phyloP scores from a whole-genome alignment of 2,113 vertebrate species.

The Phaethon lepturus region DNA sequence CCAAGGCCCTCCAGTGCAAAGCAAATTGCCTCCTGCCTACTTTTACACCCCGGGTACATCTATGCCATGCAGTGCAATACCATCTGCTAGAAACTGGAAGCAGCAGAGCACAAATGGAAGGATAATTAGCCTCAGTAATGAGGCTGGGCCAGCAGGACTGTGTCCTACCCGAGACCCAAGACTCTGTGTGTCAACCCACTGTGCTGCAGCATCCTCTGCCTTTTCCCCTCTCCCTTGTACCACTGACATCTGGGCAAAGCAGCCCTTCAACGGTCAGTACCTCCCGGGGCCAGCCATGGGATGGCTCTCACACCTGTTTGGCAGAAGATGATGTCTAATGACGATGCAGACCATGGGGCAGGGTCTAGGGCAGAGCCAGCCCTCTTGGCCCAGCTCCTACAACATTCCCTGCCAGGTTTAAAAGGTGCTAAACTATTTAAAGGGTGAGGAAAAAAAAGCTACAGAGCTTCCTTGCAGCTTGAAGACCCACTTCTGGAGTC shows the following conservation, averaged over 20 bases:
- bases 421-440: conserved; percentile 12
- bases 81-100: not conserved
- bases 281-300: rapidly evolving
- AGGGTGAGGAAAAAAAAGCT: not conserved
- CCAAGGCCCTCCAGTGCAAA: not conserved
- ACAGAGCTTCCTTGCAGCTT: not conserved
- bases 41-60: not conserved
- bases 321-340: not conserved
- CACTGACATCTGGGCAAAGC: not conserved
- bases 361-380: not conserved
- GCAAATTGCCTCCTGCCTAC: not conserved
- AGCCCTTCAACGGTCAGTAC: not conserved
- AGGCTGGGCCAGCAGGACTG: not conserved
- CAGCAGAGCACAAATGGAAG: not conserved
- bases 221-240: not conserved
- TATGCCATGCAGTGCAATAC: rapidly evolving
- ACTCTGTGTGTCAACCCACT: not conserved
- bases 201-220: not conserved
- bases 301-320: not conserved
- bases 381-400: not conserved
- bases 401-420: not conserved
- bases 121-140: rapidly evolving
- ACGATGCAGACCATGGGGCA: rapidly evolving
- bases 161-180: not conserved
- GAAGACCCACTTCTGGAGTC: not conserved